Percentiles rank a stretch among this genome's conserved stretches.
Conservation (phyloP, 2,113 vertebrate genomes). For the Lasiurus cinereus region DNA sequence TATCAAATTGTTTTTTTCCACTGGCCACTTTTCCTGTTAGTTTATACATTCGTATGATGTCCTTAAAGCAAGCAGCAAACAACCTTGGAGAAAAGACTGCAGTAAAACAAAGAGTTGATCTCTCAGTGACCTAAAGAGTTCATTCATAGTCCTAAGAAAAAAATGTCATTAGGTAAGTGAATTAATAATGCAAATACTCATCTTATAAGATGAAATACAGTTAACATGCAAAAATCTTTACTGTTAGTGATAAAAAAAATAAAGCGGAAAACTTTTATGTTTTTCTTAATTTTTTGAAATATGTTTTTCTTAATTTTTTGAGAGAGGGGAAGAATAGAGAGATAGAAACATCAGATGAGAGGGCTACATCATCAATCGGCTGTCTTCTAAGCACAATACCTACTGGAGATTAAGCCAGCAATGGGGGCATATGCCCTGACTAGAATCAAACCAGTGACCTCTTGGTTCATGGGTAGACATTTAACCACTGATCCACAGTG, state of each 20-base stretch:
- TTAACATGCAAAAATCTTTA: slow-evolving; percentile 8
- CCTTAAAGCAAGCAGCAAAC: slow-evolving; percentile 33
- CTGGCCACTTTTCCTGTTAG: slow-evolving; percentile 3
- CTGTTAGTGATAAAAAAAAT: neutral
- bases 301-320: no score
- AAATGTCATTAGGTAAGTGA: slow-evolving; percentile 3
- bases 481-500: no score
- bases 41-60: neutral
- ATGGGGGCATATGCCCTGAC: no score
- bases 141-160: slow-evolving; percentile 22
- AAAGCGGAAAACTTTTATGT: neutral
- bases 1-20: slow-evolving; percentile 28
- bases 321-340: no score
- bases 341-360: no score
- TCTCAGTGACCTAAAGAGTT: slow-evolving; percentile 24
- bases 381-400: no score
- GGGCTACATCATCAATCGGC: no score
- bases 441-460: no score
- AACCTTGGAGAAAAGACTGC: neutral
- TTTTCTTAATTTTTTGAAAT: no score
- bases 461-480: no score
- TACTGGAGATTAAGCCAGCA: no score
- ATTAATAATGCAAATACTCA: slow-evolving; percentile 32
- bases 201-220: slow-evolving; percentile 13
- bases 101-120: slow-evolving; percentile 26